phyloP scores from a whole-genome alignment of 2,113 vertebrate species.

The Gracilinanus agilis region DNA sequence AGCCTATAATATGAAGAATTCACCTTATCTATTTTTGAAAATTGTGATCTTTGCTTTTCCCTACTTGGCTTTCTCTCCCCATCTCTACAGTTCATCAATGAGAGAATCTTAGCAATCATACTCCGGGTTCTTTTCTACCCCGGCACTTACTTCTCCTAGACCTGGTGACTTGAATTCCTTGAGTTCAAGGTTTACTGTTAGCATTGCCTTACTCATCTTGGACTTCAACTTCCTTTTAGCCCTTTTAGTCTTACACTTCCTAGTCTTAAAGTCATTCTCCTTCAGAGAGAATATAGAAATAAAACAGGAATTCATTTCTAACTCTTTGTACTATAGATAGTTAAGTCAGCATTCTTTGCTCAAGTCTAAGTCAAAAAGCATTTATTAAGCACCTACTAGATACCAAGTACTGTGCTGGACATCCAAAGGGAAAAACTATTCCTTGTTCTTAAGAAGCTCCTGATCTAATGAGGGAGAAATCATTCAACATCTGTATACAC shows the following conservation, averaged over 20 bases:
- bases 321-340: neutral
- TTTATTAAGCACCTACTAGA: neutral
- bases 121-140: neutral
- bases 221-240: neutral
- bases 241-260: neutral
- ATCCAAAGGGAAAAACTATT: neutral
- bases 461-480: neutral
- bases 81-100: neutral
- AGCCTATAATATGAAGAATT: neutral
- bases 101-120: neutral
- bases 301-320: neutral
- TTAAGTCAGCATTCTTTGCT: neutral
- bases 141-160: neutral
- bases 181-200: neutral
- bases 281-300: neutral
- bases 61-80: neutral
- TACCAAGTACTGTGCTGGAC: neutral
- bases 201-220: neutral
- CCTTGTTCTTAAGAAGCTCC: neutral
- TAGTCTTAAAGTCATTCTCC: neutral
- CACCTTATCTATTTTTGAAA: neutral
- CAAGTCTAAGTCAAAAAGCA: neutral
- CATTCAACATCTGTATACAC: neutral
- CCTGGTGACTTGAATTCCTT: neutral
- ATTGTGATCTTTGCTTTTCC: neutral